Evolutionary conservation across 1,140 invertebrate genomes (phyloP).

Genomic region (Drosophila varians): DNA sequence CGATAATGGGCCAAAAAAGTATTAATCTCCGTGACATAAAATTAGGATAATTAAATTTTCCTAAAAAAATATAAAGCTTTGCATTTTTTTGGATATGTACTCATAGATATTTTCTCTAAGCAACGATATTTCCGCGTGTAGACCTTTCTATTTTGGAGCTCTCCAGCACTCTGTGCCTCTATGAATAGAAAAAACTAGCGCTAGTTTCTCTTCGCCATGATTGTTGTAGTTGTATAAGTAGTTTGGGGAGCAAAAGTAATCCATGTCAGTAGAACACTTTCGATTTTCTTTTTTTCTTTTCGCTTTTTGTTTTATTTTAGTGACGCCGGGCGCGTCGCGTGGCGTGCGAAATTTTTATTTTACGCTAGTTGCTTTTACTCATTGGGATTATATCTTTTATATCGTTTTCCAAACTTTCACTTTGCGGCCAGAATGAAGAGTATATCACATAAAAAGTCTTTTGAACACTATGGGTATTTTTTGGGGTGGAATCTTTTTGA

Average conservation of each 20-base stretch:
- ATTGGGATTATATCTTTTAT: constrained; percentile 31
- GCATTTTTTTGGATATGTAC: no score
- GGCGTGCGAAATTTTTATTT: constrained; percentile 27
- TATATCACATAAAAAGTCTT: constrained; percentile 35
- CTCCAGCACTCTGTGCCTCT: constrained; percentile 20
- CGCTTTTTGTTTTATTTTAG: constrained; percentile 29
- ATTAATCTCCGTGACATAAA: no score
- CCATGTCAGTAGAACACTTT: constrained; percentile 83
- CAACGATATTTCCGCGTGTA: neutral
- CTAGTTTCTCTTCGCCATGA: constrained; percentile 60
- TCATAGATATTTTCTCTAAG: no score
- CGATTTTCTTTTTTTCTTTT: constrained; percentile 68
- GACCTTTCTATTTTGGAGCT: constrained; percentile 66
- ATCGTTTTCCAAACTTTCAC: constrained; percentile 51
- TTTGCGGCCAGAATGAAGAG: constrained; percentile 20
- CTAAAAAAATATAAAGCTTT: no score
- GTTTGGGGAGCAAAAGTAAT: constrained; percentile 70
- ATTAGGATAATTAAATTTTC: no score
- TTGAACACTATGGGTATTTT: constrained; percentile 1
- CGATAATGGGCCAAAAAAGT: no score
- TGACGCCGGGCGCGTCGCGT: constrained; percentile 51
- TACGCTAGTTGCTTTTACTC: constrained; percentile 16
- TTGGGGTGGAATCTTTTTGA: neutral
- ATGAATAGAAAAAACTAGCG: constrained; percentile 62
- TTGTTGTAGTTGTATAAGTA: constrained; percentile 38